Conservation (phyloP, 2,797 vertebrate genomes). For the Poecilia picta region DNA sequence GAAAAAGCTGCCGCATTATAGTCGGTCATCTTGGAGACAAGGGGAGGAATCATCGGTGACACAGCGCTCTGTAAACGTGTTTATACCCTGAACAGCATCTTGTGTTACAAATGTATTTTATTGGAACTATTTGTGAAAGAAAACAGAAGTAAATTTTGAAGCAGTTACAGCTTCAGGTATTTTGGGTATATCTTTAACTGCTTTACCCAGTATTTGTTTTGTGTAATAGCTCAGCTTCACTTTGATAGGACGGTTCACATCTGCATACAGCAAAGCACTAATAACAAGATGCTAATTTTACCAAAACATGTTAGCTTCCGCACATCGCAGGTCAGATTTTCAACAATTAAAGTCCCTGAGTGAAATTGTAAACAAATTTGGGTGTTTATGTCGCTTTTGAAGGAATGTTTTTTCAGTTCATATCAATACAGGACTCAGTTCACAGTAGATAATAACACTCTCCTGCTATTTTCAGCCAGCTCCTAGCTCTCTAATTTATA, state of each 20-base stretch:
- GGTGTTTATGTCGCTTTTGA: background rate
- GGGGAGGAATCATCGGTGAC: background rate
- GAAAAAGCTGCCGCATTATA: background rate
- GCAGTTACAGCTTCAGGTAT: background rate
- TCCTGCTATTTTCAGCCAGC: background rate
- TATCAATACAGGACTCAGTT: background rate
- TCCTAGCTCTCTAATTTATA: background rate
- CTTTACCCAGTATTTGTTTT: background rate
- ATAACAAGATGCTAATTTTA: background rate
- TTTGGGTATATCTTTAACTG: background rate
- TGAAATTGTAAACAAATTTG: background rate
- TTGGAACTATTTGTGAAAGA: background rate
- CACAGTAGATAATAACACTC: background rate
- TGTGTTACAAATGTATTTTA: background rate
- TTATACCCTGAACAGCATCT: background rate
- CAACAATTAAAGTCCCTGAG: background rate
- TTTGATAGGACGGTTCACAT: background rate
- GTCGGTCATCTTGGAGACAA: background rate
- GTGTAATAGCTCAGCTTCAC: background rate
- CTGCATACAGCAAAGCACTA: background rate
- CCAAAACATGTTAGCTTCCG: background rate
- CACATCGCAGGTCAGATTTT: background rate
- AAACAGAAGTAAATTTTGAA: background rate
- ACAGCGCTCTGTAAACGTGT: background rate
- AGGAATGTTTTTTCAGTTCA: background rate